A percentile compares a stretch with the other conserved stretches of the same genome.
These are phyloP conservation scores for Heterocephalus glaber DNA, from an alignment of 2,113 vertebrate species.

Conservation along the genomic window DNA sequence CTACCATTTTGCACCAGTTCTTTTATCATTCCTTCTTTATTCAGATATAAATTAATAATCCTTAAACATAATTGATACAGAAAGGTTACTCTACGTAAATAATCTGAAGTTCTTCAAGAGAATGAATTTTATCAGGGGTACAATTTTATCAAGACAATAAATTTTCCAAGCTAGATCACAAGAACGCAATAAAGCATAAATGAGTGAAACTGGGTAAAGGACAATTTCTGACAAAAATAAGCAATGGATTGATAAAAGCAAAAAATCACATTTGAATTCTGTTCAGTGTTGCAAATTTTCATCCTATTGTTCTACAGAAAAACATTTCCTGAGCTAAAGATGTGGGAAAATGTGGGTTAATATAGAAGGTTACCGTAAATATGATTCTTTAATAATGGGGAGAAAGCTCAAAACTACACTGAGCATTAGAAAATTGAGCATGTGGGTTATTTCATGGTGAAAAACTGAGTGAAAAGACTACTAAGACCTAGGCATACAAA, in stretches of 20 bases:
- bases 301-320: background rate
- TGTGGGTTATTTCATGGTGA: background rate
- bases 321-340: conserved; percentile 5
- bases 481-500: background rate
- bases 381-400: background rate
- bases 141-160: background rate
- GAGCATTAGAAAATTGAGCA: conserved; percentile 5
- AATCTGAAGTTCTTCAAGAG: background rate
- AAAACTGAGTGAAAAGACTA: background rate
- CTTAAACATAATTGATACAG: conserved; percentile 15
- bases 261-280: background rate
- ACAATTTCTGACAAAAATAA: conserved; percentile 34
- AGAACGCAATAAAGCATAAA: background rate
- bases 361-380: background rate
- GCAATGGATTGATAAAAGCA: background rate
- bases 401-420: background rate
- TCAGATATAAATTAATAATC: conserved; percentile 14
- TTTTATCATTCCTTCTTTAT: conserved; percentile 20
- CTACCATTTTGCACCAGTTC: background rate
- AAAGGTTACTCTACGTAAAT: background rate
- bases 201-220: background rate
- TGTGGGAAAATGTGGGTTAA: background rate
- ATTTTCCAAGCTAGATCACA: background rate
- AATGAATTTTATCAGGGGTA: background rate
- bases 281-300: background rate